Conservation (phyloP, 2,797 vertebrate genomes). For the Esox lucius region DNA sequence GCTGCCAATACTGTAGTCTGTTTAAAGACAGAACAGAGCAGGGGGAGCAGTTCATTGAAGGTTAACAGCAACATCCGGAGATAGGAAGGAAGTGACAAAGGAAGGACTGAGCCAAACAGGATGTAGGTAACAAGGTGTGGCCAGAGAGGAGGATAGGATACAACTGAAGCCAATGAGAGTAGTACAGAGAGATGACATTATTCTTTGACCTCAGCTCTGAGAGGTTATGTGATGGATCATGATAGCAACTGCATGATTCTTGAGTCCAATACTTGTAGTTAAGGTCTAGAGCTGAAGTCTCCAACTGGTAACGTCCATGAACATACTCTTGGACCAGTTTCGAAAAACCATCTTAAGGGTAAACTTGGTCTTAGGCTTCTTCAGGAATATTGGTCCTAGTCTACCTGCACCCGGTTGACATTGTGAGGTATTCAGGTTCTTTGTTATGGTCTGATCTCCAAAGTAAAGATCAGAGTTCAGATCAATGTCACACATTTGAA, state of each 20-base stretch:
- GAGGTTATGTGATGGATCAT: neutral
- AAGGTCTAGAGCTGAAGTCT: neutral
- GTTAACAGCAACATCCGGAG: conserved; percentile 49
- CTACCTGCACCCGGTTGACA: neutral
- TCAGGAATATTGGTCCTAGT: neutral
- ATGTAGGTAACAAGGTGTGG: conserved; percentile 56
- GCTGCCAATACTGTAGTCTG: neutral
- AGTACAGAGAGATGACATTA: neutral
- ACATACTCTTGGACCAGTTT: neutral
- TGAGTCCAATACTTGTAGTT: neutral
- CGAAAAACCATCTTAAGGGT: too few species aligned
- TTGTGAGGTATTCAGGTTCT: neutral
- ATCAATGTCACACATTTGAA: neutral
- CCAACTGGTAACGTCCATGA: neutral
- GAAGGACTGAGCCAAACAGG: conserved; percentile 66
- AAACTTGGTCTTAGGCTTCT: too few species aligned
- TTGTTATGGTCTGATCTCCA: neutral
- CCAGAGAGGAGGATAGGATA: conserved; percentile 51
- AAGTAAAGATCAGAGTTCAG: neutral
- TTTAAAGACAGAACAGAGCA: neutral
- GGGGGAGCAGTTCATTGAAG: conserved; percentile 48
- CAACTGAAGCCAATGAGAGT: conserved; percentile 12
- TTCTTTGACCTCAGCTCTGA: neutral
- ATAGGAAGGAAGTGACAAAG: conserved; percentile 60
- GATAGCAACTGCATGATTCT: neutral